Percentiles rank a stretch among this genome's conserved stretches.
phyloP scores from a whole-genome alignment of 2,888 invertebrate species.

The Subacronicta megacephala region DNA sequence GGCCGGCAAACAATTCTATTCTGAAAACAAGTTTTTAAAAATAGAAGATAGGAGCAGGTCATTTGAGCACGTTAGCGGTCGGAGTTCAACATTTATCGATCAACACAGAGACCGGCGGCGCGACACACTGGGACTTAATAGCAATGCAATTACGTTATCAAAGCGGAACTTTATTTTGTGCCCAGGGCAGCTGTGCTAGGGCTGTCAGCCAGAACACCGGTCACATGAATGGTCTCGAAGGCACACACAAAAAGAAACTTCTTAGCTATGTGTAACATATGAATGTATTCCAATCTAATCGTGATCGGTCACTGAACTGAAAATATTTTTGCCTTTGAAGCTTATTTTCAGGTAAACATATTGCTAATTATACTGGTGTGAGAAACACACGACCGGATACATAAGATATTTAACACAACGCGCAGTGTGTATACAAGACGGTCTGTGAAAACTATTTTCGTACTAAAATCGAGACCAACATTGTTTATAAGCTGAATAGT shows the following conservation, averaged over 20 bases:
- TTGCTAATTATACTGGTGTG: neutral
- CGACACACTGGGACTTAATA: conserved; percentile 5
- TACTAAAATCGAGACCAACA: neutral
- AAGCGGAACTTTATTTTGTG: conserved; percentile 1
- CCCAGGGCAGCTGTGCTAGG: neutral
- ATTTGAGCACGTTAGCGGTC: conserved; percentile 15
- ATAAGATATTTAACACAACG: no score
- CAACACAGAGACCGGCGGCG: neutral
- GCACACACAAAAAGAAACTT: no score
- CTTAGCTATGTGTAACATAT: no score
- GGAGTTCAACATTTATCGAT: conserved; percentile 26
- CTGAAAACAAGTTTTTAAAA: conserved; percentile 35
- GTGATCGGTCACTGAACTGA: neutral
- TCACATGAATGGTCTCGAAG: neutral
- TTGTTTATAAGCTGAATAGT: no score
- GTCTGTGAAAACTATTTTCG: no score
- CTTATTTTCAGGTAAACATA: neutral
- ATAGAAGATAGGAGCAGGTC: conserved; percentile 41
- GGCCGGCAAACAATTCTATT: conserved; percentile 34
- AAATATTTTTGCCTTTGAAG: neutral
- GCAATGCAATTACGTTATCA: conserved; percentile 12
- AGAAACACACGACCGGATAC: no score
- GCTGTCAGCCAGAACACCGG: neutral
- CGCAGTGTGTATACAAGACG: no score
- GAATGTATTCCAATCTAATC: no score